A percentile compares a stretch with the other conserved stretches of the same genome.
These are phyloP conservation scores for Callimorpha dominula DNA, from an alignment of 2,888 invertebrate species.

Conservation along the genomic window DNA sequence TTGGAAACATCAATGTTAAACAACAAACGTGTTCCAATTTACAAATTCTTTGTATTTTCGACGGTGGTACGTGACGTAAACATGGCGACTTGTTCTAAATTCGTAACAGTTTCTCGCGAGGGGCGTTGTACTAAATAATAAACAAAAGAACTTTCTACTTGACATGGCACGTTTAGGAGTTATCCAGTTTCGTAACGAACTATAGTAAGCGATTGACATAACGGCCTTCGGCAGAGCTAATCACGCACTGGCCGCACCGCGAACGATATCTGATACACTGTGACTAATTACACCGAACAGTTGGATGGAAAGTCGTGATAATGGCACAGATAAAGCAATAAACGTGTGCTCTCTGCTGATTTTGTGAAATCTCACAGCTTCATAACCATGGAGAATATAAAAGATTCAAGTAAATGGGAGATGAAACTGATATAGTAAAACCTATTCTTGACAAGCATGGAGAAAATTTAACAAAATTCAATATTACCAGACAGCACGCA, in stretches of 20 bases:
- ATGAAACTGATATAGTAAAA: constrained; percentile 19
- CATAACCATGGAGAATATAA: constrained; percentile 15
- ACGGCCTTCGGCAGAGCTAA: constrained; percentile 53
- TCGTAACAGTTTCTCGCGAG: constrained; percentile 40
- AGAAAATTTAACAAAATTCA: not conserved
- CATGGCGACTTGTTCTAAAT: constrained; percentile 34
- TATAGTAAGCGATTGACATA: constrained; percentile 48
- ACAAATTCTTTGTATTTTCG: constrained; percentile 13
- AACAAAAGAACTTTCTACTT: constrained; percentile 56
- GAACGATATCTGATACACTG: constrained; percentile 31
- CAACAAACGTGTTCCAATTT: constrained; percentile 18
- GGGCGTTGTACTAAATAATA: constrained; percentile 39
- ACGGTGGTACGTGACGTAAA: constrained; percentile 18
- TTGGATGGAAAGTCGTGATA: constrained; percentile 39
- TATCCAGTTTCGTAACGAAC: constrained; percentile 49
- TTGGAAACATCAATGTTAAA: constrained; percentile 5
- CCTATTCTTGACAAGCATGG: not conserved
- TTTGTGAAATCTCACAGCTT: constrained; percentile 24
- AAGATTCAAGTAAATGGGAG: constrained; percentile 11
- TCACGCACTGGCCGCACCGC: constrained; percentile 16
- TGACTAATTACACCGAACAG: constrained; percentile 36
- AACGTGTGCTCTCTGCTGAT: constrained; percentile 19
- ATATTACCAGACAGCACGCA: constrained; percentile 7
- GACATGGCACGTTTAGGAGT: constrained; percentile 49
- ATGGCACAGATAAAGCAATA: constrained; percentile 23